Percentiles rank a stretch among this genome's conserved stretches.
Evolutionary conservation across 2,888 invertebrate species (phyloP).

Genomic region (Drosophila antonietae): DNA sequence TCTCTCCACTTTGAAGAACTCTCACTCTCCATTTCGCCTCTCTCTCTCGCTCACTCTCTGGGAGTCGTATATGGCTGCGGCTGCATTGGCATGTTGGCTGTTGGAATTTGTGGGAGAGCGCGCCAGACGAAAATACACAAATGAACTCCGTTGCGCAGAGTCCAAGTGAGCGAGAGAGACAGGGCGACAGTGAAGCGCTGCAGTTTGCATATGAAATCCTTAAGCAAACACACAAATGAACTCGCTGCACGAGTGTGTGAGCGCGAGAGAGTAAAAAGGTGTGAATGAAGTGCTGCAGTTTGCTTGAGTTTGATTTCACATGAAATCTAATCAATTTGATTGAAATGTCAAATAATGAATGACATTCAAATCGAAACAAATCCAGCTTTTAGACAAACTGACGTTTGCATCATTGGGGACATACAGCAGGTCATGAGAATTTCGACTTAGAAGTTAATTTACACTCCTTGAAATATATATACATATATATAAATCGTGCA

Average conservation of each 20-base stretch:
- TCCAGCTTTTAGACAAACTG: too few species aligned
- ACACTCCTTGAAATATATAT: too few species aligned
- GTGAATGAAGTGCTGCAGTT: conserved; percentile 1
- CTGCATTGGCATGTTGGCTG: conserved; percentile 16
- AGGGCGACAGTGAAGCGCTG: neutral
- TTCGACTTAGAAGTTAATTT: too few species aligned
- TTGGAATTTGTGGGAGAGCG: conserved; percentile 23
- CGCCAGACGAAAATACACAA: conserved; percentile 1
- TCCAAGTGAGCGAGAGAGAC: neutral
- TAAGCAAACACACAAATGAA: conserved; percentile 1
- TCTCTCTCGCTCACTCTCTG: neutral
- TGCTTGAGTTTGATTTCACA: neutral
- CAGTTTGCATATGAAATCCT: conserved; percentile 5
- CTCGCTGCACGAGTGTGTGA: neutral
- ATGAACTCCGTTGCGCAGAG: neutral
- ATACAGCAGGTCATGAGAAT: too few species aligned
- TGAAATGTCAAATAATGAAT: neutral
- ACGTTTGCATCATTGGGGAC: too few species aligned
- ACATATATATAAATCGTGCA: too few species aligned
- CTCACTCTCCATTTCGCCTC: neutral
- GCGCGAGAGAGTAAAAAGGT: neutral
- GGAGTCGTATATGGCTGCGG: neutral
- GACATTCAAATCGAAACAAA: neutral
- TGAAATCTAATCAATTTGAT: conserved; percentile 17
- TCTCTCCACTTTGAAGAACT: neutral